Evolutionary conservation across 2,113 vertebrate genomes (phyloP), one percentile per base, ranked within the genome.

Genomic region (Galemys pyrenaicus): DNA sequence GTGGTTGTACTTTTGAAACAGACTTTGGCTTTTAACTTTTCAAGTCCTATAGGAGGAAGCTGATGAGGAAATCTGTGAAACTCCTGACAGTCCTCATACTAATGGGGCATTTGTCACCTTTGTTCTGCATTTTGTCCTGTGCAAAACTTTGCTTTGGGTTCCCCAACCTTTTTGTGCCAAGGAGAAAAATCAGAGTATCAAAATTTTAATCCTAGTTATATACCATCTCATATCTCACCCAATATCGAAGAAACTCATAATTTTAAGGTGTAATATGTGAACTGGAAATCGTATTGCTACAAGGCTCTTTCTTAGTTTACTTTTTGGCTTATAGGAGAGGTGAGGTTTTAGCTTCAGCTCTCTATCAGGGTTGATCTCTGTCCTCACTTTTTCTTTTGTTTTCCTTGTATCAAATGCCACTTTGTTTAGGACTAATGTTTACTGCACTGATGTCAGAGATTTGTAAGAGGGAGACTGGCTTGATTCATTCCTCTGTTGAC

Each of bases 211-310:
- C 35, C 35, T 9, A 39, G 49, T 60, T 32, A 35, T 12, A 44
- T 82, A 26, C 70, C 30, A 6, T 79, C 44, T 64, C 54, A 60
- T 35, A 75, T 95, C 51, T 3, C 16, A 13, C 37, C 95, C 96
- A 90, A 79, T 92, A 65, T 85, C 20, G 64, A 83, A 97, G 96
- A 97, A 96, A 70, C 28, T 0, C 79, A n/a, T 26, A 94, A 80
- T 95, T 97, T 95, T 97, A 93, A 89, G 51, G 81, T 94, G 70
- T 95, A 97, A 95, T 95, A 75, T 94, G 37, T 1, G 0, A 94
- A 82, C 86, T 96, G 97, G 95, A 97, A 98, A 97, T 94, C 65
- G 94, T 89, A 92, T 96, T 85, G 64, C 70, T 90, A 1, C 17
- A 30, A 73, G 35, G 64, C 93, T 95, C 10, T 87, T 93, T 95